Percentiles rank a stretch among this genome's conserved stretches.
Conservation (phyloP, 2,113 vertebrate genomes). For the Oryzias curvinotus region DNA sequence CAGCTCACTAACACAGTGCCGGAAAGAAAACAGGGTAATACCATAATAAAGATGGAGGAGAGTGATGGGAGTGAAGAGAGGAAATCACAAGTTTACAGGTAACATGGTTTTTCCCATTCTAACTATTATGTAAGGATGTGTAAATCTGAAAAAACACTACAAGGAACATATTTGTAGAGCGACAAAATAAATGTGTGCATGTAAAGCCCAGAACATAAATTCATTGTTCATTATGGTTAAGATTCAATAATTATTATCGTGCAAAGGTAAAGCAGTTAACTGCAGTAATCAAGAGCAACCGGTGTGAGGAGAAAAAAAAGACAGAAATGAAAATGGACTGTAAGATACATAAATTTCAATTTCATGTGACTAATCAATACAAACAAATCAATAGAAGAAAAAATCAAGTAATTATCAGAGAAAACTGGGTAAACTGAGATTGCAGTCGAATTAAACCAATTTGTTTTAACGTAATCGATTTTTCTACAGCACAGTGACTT, state of each 20-base stretch:
- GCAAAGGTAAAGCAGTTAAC: too few species aligned
- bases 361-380: conserved; percentile 33
- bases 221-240: too few species aligned
- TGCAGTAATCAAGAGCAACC: neutral
- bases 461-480: conserved; percentile 56
- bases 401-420: conserved; percentile 21
- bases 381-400: conserved; percentile 38
- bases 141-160: too few species aligned
- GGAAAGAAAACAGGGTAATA: neutral
- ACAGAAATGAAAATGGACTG: conserved; percentile 19
- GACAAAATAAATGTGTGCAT: too few species aligned
- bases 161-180: too few species aligned
- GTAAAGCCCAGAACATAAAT: too few species aligned
- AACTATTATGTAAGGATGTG: too few species aligned
- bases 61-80: too few species aligned
- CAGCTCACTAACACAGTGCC: neutral
- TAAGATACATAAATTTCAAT: conserved; percentile 3
- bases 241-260: too few species aligned
- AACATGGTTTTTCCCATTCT: too few species aligned
- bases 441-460: conserved; percentile 35
- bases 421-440: conserved; percentile 8
- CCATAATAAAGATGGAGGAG: neutral
- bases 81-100: too few species aligned
- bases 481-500: conserved; percentile 31
- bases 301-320: neutral